Evolutionary conservation across 2,113 vertebrate species (phyloP).

Genomic region (Oceanites oceanicus): DNA sequence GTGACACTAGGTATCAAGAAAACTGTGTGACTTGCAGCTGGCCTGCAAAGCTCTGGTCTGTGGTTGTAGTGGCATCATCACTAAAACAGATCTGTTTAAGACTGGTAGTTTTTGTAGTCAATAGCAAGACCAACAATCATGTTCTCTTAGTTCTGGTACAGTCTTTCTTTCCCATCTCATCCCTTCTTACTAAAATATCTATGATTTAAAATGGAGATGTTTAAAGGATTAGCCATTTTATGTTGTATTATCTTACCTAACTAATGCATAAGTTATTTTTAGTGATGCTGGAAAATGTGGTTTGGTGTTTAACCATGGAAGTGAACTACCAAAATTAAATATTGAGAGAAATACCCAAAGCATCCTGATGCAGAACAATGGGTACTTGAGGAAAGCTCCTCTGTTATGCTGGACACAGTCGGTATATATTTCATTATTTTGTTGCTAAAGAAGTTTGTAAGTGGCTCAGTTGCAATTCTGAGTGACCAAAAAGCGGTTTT

Average conservation of each 20-base stretch:
- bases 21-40: background rate
- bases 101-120: background rate
- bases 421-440: background rate
- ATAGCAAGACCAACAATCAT: background rate
- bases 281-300: background rate
- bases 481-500: background rate
- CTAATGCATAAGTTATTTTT: background rate
- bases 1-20: background rate
- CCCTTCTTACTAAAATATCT: background rate
- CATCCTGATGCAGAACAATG: background rate
- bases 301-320: background rate
- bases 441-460: background rate
- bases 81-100: background rate
- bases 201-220: background rate
- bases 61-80: background rate
- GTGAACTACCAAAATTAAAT: background rate
- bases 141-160: background rate
- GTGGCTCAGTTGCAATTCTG: background rate
- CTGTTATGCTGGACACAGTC: background rate
- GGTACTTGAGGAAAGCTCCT: background rate
- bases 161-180: background rate
- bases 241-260: background rate
- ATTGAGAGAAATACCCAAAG: background rate
- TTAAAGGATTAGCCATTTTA: background rate
- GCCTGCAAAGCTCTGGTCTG: background rate